Evolutionary conservation across 2,888 invertebrate genomes (phyloP).

Genomic region (Mycalesis mineus): DNA sequence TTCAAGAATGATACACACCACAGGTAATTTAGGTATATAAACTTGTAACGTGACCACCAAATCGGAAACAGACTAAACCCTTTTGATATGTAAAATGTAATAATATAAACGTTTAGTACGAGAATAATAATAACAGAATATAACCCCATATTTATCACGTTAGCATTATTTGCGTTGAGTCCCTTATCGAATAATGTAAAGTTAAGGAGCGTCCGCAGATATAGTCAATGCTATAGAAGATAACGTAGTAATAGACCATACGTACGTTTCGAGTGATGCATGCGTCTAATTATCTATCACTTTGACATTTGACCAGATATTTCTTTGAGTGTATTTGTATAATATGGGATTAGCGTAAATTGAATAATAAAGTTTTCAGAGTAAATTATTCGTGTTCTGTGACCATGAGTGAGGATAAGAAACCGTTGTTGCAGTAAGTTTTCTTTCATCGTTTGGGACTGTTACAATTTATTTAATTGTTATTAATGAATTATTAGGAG

Average conservation of each 20-base stretch:
- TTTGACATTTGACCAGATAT: constrained; percentile 20
- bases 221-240: constrained; percentile 26
- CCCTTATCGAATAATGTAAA: constrained; percentile 37
- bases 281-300: constrained; percentile 21
- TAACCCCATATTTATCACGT: constrained; percentile 15
- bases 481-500: too few species aligned
- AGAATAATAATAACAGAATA: constrained; percentile 18
- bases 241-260: constrained; percentile 24
- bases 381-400: constrained; percentile 9
- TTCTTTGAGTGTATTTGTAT: constrained; percentile 5
- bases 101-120: neutral
- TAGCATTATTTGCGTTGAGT: constrained; percentile 40
- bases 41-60: too few species aligned
- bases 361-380: constrained; percentile 9
- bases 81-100: too few species aligned
- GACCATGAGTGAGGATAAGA: constrained; percentile 50
- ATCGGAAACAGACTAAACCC: too few species aligned
- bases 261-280: constrained; percentile 24
- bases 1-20: too few species aligned
- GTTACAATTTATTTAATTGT: neutral
- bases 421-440: constrained; percentile 60
- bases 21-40: too few species aligned
- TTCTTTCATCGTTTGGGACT: neutral
- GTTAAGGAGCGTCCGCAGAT: constrained; percentile 35
- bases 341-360: constrained; percentile 5